A percentile compares a stretch with the other conserved stretches of the same genome.
Evolutionary conservation across 2,888 invertebrate species (phyloP).

Genomic region (Dichetophora obliterata): DNA sequence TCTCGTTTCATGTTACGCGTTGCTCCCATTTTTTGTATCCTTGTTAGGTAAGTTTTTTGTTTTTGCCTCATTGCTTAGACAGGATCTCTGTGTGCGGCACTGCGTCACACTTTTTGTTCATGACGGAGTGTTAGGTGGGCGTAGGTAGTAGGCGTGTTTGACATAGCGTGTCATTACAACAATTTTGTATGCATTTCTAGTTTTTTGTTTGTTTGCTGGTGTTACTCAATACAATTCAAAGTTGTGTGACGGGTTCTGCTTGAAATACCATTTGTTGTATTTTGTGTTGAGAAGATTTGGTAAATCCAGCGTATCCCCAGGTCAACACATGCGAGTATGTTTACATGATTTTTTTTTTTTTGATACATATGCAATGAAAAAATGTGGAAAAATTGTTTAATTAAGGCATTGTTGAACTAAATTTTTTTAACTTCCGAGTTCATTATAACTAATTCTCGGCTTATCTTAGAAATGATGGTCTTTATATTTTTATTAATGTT

Average conservation of each 20-base stretch:
- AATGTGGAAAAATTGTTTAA: too few species aligned
- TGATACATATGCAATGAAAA: too few species aligned
- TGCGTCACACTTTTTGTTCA: conserved; percentile 52
- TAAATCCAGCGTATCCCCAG: too few species aligned
- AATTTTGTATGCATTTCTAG: conserved; percentile 55
- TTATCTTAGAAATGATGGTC: background rate
- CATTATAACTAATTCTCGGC: background rate
- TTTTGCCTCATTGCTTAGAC: background rate
- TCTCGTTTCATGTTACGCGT: conserved; percentile 12
- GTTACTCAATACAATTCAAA: background rate
- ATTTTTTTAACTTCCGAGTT: too few species aligned
- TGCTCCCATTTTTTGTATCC: conserved; percentile 10
- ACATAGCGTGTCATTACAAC: conserved; percentile 56
- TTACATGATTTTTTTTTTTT: too few species aligned
- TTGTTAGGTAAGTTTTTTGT: background rate
- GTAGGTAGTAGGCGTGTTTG: conserved; percentile 51
- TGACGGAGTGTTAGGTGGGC: conserved; percentile 38
- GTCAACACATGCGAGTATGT: too few species aligned
- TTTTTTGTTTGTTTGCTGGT: background rate
- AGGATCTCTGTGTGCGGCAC: background rate
- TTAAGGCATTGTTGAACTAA: too few species aligned
- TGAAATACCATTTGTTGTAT: too few species aligned
- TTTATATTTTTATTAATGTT: background rate
- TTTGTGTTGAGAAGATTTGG: too few species aligned
- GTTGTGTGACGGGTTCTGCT: background rate